phyloP scores from a whole-genome alignment of 2,113 vertebrate species.

The Eira barbara region DNA sequence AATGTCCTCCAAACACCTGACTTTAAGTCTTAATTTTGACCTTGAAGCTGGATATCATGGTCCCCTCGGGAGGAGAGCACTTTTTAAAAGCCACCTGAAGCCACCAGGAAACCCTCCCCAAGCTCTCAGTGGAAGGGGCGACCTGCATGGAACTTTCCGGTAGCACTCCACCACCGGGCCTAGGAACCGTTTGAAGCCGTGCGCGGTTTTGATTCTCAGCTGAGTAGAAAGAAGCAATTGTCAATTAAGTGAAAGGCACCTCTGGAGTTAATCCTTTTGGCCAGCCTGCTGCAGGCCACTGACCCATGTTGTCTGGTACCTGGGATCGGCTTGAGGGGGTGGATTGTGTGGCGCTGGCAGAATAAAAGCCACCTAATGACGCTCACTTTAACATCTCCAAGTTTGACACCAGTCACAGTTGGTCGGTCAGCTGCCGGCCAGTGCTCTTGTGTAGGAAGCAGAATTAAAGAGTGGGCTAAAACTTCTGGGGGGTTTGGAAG shows the following conservation, averaged over 20 bases:
- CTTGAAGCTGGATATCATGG: not conserved
- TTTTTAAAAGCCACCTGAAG: not conserved
- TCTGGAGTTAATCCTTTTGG: not conserved
- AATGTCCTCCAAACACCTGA: not conserved
- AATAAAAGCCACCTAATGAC: rapidly evolving
- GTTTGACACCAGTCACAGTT: rapidly evolving
- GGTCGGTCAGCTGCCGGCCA: not conserved
- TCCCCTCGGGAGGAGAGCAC: not conserved
- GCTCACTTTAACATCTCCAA: rapidly evolving
- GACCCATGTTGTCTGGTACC: not conserved
- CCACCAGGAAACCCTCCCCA: not conserved
- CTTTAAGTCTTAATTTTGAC: not conserved
- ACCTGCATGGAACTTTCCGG: rapidly evolving
- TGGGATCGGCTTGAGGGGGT: not conserved
- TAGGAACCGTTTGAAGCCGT: rapidly evolving
- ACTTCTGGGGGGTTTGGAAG: not conserved
- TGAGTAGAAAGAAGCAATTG: not conserved
- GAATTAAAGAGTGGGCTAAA: rapidly evolving
- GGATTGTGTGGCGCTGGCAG: rapidly evolving
- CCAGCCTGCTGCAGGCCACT: not conserved
- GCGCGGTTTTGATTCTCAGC: not conserved
- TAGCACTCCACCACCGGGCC: rapidly evolving
- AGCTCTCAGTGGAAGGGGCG: rapidly evolving
- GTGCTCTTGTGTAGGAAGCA: not conserved
- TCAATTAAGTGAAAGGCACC: not conserved